phyloP scores from a whole-genome alignment of 2,113 vertebrate species.

The Tupaia tana region DNA sequence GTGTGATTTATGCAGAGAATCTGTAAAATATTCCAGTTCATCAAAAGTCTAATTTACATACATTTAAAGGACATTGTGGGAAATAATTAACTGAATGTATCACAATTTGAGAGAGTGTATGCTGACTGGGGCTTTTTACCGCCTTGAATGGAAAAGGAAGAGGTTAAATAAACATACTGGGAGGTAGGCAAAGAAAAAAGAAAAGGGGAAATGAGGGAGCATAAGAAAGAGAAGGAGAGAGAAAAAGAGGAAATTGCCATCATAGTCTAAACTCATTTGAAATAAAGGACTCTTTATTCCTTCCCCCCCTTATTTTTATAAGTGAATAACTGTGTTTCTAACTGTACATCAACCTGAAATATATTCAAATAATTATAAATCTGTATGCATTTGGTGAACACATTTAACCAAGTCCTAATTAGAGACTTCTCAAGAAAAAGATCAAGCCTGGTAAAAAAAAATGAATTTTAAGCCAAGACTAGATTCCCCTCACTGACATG shows the following conservation, averaged over 20 bases:
- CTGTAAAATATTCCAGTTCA: conserved; percentile 83
- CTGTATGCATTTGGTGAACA: neutral
- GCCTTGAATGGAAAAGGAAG: conserved; percentile 41
- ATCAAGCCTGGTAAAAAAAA: conserved; percentile 22
- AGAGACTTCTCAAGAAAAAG: neutral
- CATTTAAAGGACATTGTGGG: conserved; percentile 80
- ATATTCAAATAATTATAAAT: conserved; percentile 1
- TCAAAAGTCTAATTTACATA: conserved; percentile 85
- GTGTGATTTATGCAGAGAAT: conserved; percentile 82
- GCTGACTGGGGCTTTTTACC: conserved; percentile 77
- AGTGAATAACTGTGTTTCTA: neutral
- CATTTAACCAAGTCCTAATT: neutral
- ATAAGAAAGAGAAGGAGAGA: neutral
- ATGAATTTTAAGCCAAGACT: neutral
- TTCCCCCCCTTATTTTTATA: neutral
- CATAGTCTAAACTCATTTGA: neutral
- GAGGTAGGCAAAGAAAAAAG: neutral
- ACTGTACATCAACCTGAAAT: neutral
- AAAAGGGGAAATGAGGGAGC: neutral
- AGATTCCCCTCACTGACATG: neutral
- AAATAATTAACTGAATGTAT: conserved; percentile 80
- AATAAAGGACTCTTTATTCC: neutral
- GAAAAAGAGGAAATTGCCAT: neutral
- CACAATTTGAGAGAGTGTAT: conserved; percentile 75
- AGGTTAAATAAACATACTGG: conserved; percentile 72